phyloP scores from a whole-genome alignment of 2,797 vertebrate genomes.

The Micromesistius poutassou region DNA sequence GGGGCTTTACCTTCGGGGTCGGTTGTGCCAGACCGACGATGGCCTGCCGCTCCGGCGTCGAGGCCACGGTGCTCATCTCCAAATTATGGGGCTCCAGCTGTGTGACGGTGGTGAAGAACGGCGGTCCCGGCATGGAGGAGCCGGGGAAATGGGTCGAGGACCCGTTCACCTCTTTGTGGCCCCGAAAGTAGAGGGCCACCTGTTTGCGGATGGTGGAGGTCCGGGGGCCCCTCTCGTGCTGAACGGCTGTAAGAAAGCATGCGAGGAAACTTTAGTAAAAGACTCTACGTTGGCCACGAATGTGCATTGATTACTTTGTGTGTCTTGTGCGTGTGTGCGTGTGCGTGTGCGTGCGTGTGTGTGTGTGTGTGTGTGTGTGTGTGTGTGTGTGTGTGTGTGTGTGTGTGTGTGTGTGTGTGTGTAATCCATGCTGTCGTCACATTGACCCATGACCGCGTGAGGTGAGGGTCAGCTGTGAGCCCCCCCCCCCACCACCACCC shows the following conservation, averaged over 20 bases:
- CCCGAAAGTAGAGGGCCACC: conserved; percentile 96
- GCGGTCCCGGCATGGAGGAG: conserved; percentile 82
- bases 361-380: no score
- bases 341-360: no score
- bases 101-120: conserved; percentile 95
- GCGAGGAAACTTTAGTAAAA: conserved; percentile 28
- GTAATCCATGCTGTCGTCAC: neutral
- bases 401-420: no score
- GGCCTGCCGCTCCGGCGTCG: conserved; percentile 88
- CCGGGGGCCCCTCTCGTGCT: conserved; percentile 94
- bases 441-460: neutral
- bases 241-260: conserved; percentile 84
- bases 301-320: neutral
- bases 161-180: conserved; percentile 94
- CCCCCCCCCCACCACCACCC: no score
- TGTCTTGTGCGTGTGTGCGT: no score
- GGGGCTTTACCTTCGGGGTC: conserved; percentile 86
- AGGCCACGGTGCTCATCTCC: conserved; percentile 85
- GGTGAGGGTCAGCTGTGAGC: no score
- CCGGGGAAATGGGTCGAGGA: conserved; percentile 85
- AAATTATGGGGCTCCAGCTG: conserved; percentile 92
- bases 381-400: no score
- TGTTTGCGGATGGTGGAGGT: conserved; percentile 98
- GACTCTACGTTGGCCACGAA: neutral
- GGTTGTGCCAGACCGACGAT: conserved; percentile 94